phyloP scores from a whole-genome alignment of 2,888 invertebrate species.

The Chironomus tentans region DNA sequence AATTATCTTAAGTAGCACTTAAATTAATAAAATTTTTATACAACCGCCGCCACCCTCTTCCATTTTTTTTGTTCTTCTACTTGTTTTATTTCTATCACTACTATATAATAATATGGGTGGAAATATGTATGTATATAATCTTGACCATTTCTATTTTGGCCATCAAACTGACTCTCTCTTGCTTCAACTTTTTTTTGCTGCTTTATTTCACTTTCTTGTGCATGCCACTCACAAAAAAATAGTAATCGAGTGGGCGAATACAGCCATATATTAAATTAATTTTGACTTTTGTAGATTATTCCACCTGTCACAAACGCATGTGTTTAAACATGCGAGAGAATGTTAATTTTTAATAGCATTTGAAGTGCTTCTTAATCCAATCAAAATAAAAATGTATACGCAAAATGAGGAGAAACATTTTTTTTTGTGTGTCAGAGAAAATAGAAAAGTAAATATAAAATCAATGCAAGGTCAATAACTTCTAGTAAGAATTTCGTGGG shows the following conservation, averaged over 20 bases:
- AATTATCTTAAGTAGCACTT: conserved; percentile 27
- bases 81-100: not conserved
- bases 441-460: not conserved
- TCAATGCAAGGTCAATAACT: not conserved
- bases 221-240: not conserved
- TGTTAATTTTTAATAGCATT: not conserved
- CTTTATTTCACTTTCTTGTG: not conserved
- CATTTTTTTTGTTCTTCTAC: not conserved
- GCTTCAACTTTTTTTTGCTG: not conserved
- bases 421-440: not conserved
- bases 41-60: not conserved
- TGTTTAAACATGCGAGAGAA: not conserved
- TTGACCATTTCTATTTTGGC: not conserved
- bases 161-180: not conserved
- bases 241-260: not conserved
- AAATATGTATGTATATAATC: not conserved
- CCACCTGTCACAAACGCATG: not conserved
- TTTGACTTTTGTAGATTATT: not conserved
- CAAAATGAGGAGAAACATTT: not conserved
- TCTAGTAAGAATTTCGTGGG: too few relatives aligned
- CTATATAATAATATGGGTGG: too few relatives aligned
- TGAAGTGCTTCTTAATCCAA: not conserved
- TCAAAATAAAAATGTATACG: not conserved
- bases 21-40: conserved; percentile 27
- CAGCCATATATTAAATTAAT: not conserved